phyloP scores from a whole-genome alignment of 2,888 invertebrate genomes.

The Dinocampus coccinellae region DNA sequence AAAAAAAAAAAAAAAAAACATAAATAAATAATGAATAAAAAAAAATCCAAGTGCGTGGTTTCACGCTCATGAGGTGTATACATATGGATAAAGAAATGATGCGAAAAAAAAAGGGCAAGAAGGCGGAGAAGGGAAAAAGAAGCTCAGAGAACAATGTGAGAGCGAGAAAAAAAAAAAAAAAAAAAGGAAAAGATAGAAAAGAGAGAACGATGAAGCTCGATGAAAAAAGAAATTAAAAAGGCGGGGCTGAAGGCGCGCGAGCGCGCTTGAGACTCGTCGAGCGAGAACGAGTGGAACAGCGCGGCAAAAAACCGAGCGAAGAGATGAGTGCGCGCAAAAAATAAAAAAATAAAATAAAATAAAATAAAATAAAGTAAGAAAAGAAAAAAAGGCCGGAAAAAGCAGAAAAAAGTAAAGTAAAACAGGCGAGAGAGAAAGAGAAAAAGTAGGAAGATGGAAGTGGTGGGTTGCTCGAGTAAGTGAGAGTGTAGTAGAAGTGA shows the following conservation, averaged over 20 bases:
- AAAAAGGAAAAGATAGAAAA: background rate
- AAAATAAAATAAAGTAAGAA: no score
- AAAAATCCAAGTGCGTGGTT: background rate
- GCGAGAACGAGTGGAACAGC: conserved; percentile 28
- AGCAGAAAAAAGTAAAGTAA: conserved; percentile 25
- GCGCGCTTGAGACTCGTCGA: conserved; percentile 10
- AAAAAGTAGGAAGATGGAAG: conserved; percentile 10
- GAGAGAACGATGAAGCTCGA: background rate
- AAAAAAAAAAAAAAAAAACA: background rate
- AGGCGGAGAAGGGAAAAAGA: no score
- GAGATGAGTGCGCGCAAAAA: conserved; percentile 55
- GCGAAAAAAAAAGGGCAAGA: conserved; percentile 9
- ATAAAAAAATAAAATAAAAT: no score
- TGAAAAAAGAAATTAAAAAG: conserved; percentile 9
- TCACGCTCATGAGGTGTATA: background rate
- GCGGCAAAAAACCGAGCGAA: conserved; percentile 46
- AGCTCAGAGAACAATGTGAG: background rate
- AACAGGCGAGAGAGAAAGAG: no score
- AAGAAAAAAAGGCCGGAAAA: conserved; percentile 22
- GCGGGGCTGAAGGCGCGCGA: conserved; percentile 18
- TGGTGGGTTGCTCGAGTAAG: conserved; percentile 23
- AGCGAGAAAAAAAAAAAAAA: background rate
- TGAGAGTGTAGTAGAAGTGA: conserved; percentile 6
- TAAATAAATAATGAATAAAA: background rate
- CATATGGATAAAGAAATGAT: conserved; percentile 1